Evolutionary conservation across 1,140 invertebrate genomes (phyloP).

Genomic region (Euschistus heros): DNA sequence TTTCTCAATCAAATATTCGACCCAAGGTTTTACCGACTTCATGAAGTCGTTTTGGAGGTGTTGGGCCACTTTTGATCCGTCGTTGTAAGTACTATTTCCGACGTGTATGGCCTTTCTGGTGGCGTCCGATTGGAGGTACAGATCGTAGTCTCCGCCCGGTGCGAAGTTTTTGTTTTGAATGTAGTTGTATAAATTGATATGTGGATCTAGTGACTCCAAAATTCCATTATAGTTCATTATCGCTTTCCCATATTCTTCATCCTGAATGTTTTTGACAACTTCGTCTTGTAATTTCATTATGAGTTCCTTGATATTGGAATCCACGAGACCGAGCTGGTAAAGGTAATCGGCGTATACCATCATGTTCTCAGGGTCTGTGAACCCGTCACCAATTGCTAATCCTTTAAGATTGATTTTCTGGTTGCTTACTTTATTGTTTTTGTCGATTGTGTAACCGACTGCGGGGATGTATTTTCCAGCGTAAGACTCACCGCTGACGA

Average conservation of each 20-base stretch:
- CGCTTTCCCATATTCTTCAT: slow-evolving; percentile 24
- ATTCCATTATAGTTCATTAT: neutral
- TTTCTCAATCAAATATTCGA: slow-evolving; percentile 52
- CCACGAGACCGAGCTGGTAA: slow-evolving; percentile 55
- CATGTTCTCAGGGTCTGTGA: slow-evolving; percentile 71
- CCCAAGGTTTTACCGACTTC: slow-evolving; percentile 65
- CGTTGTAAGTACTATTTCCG: slow-evolving; percentile 48
- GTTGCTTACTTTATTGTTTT: slow-evolving; percentile 45
- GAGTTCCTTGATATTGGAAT: slow-evolving; percentile 23
- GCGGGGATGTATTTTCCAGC: slow-evolving; percentile 46
- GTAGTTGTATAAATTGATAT: too few relatives aligned
- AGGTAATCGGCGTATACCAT: slow-evolving; percentile 65
- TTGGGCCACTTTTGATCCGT: slow-evolving; percentile 46
- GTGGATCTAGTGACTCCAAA: too few relatives aligned
- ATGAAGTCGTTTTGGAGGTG: slow-evolving; percentile 69
- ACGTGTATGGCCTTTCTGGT: slow-evolving; percentile 69
- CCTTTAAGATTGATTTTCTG: slow-evolving; percentile 53
- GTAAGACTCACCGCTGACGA: slow-evolving; percentile 44
- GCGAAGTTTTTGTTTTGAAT: slow-evolving; percentile 39
- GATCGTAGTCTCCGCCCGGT: slow-evolving; percentile 52
- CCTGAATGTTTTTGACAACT: too few relatives aligned
- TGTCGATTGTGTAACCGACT: slow-evolving; percentile 40
- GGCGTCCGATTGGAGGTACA: slow-evolving; percentile 47
- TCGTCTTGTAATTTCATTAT: slow-evolving; percentile 24
- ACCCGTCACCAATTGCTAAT: slow-evolving; percentile 74